These are phyloP conservation scores for Drosophila barbarae DNA, from an alignment of 2,888 invertebrate genomes.

Conservation along the genomic window DNA sequence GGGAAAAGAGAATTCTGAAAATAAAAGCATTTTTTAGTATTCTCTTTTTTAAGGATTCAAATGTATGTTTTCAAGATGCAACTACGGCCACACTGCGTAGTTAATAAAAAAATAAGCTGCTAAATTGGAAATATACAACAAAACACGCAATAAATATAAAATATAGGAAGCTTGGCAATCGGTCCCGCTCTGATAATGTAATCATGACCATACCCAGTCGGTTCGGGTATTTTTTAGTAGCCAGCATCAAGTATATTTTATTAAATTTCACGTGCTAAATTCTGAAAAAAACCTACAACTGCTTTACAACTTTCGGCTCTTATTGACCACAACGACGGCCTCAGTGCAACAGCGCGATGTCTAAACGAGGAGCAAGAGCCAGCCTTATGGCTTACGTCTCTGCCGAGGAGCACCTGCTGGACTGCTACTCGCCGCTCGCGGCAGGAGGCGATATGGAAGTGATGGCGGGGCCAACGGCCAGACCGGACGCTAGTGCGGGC, in stretches of 20 bases:
- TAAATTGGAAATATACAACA: constrained; percentile 22
- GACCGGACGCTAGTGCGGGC: not conserved
- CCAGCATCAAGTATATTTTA: constrained; percentile 44
- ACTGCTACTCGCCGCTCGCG: constrained; percentile 51
- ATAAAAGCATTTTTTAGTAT: no score
- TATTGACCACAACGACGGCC: constrained; percentile 10
- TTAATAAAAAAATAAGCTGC: constrained; percentile 26
- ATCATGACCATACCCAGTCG: constrained; percentile 42
- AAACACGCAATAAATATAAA: constrained; percentile 18
- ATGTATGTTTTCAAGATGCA: not conserved
- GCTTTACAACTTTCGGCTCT: constrained; percentile 1
- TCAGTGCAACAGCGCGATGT: constrained; percentile 19
- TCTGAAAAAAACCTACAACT: constrained; percentile 34
- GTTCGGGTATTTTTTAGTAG: constrained; percentile 45
- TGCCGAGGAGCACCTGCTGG: constrained; percentile 57
- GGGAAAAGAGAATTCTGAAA: no score
- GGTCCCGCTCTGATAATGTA: constrained; percentile 44
- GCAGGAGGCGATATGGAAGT: constrained; percentile 1
- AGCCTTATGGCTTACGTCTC: constrained; percentile 48
- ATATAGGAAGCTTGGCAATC: constrained; percentile 18
- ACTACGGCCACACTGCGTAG: constrained; percentile 5
- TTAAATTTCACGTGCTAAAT: constrained; percentile 71
- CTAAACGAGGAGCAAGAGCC: constrained; percentile 21
- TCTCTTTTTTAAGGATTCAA: not conserved
- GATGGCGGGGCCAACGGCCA: not conserved